These are phyloP conservation scores for Manduca sexta DNA, from an alignment of 1,140 invertebrate genomes.

Conservation along the genomic window DNA sequence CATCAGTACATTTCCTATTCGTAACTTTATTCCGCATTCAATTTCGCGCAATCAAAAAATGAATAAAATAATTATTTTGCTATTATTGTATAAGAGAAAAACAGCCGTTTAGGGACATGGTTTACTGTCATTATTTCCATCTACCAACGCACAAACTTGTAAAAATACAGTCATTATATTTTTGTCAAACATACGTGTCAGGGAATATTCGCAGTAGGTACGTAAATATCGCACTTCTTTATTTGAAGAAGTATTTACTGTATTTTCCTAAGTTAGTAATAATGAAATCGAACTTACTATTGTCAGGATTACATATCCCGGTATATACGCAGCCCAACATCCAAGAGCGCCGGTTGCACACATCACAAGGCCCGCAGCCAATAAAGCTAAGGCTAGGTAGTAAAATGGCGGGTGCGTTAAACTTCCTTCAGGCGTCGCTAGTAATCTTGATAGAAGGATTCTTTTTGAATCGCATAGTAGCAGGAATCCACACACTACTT, in stretches of 20 bases:
- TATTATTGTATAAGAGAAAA: too few relatives aligned
- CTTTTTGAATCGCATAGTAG: slow-evolving; percentile 80
- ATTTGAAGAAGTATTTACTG: background rate
- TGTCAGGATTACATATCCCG: slow-evolving; percentile 81
- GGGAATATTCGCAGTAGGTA: too few relatives aligned
- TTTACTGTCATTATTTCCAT: too few relatives aligned
- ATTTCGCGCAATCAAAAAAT: too few relatives aligned
- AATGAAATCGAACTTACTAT: slow-evolving; percentile 72
- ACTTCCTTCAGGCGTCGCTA: slow-evolving; percentile 74
- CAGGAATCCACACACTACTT: slow-evolving; percentile 81
- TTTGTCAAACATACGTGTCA: too few relatives aligned
- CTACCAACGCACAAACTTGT: too few relatives aligned
- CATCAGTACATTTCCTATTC: too few relatives aligned
- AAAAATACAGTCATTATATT: too few relatives aligned
- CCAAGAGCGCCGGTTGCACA: slow-evolving; percentile 80
- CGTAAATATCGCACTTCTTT: too few relatives aligned
- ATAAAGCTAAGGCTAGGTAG: slow-evolving; percentile 79
- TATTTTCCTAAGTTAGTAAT: background rate
- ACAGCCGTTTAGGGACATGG: too few relatives aligned
- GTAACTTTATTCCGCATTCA: too few relatives aligned
- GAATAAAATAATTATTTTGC: too few relatives aligned
- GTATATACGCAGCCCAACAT: slow-evolving; percentile 84
- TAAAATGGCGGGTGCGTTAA: slow-evolving; percentile 81
- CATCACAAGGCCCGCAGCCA: slow-evolving; percentile 78
- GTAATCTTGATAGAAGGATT: slow-evolving; percentile 79